phyloP scores from a whole-genome alignment of 2,797 vertebrate species.

The Streptopelia turtur region DNA sequence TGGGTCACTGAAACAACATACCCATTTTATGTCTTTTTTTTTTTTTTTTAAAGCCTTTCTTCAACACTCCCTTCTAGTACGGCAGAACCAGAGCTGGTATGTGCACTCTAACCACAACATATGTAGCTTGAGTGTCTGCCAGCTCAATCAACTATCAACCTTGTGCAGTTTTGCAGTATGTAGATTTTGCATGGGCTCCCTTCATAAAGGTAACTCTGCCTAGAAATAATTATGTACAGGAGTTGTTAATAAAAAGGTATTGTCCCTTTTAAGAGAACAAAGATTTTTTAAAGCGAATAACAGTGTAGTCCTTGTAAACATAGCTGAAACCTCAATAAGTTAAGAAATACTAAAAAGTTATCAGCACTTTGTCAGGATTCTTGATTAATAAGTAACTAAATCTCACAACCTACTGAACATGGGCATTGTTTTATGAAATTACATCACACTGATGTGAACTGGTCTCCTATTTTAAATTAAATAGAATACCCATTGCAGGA shows the following conservation, averaged over 20 bases:
- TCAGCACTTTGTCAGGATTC: background rate
- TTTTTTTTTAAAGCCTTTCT: background rate
- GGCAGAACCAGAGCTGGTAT: background rate
- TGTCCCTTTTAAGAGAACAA: background rate
- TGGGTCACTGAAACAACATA: background rate
- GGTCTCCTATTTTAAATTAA: background rate
- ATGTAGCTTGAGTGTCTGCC: background rate
- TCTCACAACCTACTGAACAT: background rate
- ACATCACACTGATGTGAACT: background rate
- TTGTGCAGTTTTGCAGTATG: background rate
- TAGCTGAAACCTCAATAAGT: background rate
- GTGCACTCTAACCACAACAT: accelerated
- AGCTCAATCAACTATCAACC: background rate
- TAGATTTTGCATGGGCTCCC: background rate
- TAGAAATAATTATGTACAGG: background rate
- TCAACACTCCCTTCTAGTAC: background rate
- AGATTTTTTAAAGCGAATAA: background rate
- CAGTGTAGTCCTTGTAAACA: background rate
- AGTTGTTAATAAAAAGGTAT: background rate
- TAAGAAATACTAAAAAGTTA: background rate
- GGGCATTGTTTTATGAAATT: background rate
- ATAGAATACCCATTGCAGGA: background rate
- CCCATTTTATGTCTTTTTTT: background rate
- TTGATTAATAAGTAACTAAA: background rate
- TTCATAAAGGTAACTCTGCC: background rate